phyloP scores from a whole-genome alignment of 1,140 invertebrate genomes.

The Diachasmimorpha longicaudata region DNA sequence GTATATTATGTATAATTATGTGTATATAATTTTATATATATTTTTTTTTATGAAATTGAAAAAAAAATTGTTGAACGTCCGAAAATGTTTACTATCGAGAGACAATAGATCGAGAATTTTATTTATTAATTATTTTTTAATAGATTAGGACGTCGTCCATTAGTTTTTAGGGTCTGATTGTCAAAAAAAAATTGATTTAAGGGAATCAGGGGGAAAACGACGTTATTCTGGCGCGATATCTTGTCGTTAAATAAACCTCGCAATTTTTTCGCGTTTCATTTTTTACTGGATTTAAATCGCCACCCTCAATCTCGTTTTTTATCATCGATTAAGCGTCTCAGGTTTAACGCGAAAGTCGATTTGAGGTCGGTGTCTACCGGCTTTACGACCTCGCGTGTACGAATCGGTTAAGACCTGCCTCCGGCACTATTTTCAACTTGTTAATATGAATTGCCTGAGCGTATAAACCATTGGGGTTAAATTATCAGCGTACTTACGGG shows the following conservation, averaged over 20 bases:
- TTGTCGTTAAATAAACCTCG: background rate
- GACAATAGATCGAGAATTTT: too few species aligned
- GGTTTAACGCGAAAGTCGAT: constrained; percentile 16
- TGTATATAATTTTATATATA: too few species aligned
- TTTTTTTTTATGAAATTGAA: too few species aligned
- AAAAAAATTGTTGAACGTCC: too few species aligned
- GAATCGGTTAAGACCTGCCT: background rate
- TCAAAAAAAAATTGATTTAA: too few species aligned
- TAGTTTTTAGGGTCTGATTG: too few species aligned
- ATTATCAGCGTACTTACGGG: background rate
- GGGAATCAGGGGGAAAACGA: too few species aligned
- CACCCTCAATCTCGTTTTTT: background rate
- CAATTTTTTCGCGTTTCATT: background rate
- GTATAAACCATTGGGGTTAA: background rate
- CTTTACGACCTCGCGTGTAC: constrained; percentile 22
- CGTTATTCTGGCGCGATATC: too few species aligned
- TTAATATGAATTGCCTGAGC: background rate
- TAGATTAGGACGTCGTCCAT: too few species aligned
- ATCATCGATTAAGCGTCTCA: constrained; percentile 7
- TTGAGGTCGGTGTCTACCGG: constrained; percentile 9
- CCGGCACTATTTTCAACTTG: constrained; percentile 8
- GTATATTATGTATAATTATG: too few species aligned
- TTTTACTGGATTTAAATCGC: background rate
- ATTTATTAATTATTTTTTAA: too few species aligned
- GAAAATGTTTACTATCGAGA: too few species aligned